Base-by-base conservation (phyloP, 2,888 invertebrate species). In the Drosophila putrida region DNA sequence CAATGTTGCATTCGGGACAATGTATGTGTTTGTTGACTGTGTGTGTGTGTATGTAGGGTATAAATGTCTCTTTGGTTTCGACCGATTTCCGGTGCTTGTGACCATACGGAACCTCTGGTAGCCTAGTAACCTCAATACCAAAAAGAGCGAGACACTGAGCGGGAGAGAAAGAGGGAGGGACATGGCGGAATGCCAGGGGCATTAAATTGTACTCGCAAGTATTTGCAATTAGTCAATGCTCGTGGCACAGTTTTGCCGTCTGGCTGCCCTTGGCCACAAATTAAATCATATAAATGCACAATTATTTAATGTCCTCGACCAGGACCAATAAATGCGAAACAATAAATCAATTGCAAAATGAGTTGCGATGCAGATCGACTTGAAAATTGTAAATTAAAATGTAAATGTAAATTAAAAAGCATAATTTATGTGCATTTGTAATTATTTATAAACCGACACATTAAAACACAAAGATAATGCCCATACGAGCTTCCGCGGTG, bases 391-490 rank as follows among this genome's bases (percentile, higher is more conserved):
- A 71, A n/a, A n/a, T n/a, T 67, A 77, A 76, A 89, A n/a, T n/a
- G n/a, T 89, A 90, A 87, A 86, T 90, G 90, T 87, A 86, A 90
- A 86, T 86, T 86, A 87, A 86, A 90, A 87, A 80, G 69, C 82
- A 87, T 86, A 89, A 86, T 86, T 86, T 86, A 90, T 86, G 88
- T 71, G 78, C 73, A 69, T 76, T 75, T 81, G 90, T 76, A 80
- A 90, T 86, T 86, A 86, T 86, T 86, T 90, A 90, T 89, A 90
- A 90, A 86, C 78, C 83, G 89, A 90, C 89, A 83, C 75, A 90
- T 85, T 88, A 88, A 90, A 90, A 90, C 65, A 76, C 73, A 79
- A 78, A 89, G 85, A 86, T 86, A 90, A 90, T 87, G 78, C 61
- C 39, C 61, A 62, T 43, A 41, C 47, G 54, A 31, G 27, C 47